Base-by-base conservation (phyloP, 2,888 invertebrate genomes). In the Ochropacha duplaris region DNA sequence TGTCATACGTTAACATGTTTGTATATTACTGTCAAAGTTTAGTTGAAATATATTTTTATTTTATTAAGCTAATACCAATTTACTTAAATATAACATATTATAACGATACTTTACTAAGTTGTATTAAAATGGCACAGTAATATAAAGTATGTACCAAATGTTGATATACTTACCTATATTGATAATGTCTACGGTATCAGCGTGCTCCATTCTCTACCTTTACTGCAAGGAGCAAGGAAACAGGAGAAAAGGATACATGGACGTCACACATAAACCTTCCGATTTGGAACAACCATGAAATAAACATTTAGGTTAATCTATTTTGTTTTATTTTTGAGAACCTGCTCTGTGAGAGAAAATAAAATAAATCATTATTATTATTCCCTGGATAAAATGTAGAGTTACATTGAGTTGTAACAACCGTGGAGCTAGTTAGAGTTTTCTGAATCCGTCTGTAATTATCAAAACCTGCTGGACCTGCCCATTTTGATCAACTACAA, bases 121-220 rank as follows among this genome's bases (percentile, higher is more conserved):
- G 24, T 9, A n/a, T 9, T 28, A 49, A 50, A 39, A 16, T 60
- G 16, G 36, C 52, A 50, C 34, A 49, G 11, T 55, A 28, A 4
- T 55, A 12, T 12, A 9, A 36, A n/a, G 39, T 49, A 24, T 24
- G 24, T 24, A 22, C 8, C 61, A 56, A 60, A 79, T 84, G 79
- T 69, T 84, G 4, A 65, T 90, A 8, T 85, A 82, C 66, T 64
- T 88, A 8, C 90, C 90, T 0, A 60, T 91, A 54, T 50, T 89
- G n/a, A 74, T 76, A 11, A 91, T 92, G 91, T 76, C 87, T 1
- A 81, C 84, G 0, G 83, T 90, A 9, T 91, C 91, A 0, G 88
- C 86, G 2, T 61, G 87, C 3, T 91, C 91, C 0, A 84, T 90
- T 0, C 34, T 89, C 19, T 88, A 74, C 65, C 71, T 92, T 28